phyloP scores from a whole-genome alignment of 2,888 invertebrate genomes.

The Andrena dorsata region DNA sequence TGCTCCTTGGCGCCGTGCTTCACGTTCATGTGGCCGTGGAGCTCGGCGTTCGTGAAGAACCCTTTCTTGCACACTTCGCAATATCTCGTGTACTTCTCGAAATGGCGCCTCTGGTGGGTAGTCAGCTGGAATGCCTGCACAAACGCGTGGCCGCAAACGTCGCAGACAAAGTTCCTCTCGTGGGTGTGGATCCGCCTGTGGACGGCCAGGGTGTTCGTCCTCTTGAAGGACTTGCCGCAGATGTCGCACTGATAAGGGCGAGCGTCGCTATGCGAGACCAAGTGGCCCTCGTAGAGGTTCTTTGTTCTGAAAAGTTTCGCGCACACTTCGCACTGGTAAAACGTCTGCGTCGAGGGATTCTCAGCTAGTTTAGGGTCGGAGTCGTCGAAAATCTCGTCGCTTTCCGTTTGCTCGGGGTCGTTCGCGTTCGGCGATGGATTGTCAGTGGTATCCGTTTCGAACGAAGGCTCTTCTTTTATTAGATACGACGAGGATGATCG shows the following conservation, averaged over 20 bases:
- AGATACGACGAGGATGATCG: neutral
- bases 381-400: neutral
- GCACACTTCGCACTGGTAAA: slow-evolving; percentile 76
- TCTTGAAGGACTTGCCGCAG: slow-evolving; percentile 80
- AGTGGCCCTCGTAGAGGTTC: slow-evolving; percentile 78
- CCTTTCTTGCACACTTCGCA: slow-evolving; percentile 80
- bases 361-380: neutral
- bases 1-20: slow-evolving; percentile 81
- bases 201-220: slow-evolving; percentile 79
- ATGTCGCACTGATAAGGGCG: slow-evolving; percentile 79
- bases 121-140: slow-evolving; percentile 80
- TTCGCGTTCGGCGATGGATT: neutral
- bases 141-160: slow-evolving; percentile 80
- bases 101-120: slow-evolving; percentile 79
- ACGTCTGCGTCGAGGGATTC: slow-evolving; percentile 20
- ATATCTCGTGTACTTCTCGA: slow-evolving; percentile 76
- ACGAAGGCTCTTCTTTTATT: neutral
- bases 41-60: slow-evolving; percentile 81
- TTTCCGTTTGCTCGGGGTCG: neutral
- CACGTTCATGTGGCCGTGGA: slow-evolving; percentile 81
- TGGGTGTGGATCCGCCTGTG: slow-evolving; percentile 80
- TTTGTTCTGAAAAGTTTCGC: slow-evolving; percentile 76
- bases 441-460: neutral
- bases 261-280: slow-evolving; percentile 79
- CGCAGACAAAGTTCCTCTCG: slow-evolving; percentile 79